A percentile compares a stretch with the other conserved stretches of the same genome.
phyloP scores from a whole-genome alignment of 2,113 vertebrate species.

The Isichthys henryi region DNA sequence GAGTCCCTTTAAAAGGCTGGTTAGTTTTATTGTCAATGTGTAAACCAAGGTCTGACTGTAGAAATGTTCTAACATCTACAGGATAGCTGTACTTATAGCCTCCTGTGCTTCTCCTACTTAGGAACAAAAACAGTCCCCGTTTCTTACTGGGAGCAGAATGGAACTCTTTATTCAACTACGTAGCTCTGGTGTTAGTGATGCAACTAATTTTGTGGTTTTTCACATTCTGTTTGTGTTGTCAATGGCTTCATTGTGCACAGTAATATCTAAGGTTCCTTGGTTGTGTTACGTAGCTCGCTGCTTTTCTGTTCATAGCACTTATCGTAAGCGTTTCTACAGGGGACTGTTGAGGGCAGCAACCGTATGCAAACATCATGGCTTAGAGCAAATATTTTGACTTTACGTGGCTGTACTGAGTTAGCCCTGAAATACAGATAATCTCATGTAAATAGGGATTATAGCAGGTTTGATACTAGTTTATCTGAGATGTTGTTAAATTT shows the following conservation, averaged over 20 bases:
- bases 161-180: not conserved
- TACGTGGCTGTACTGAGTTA: not conserved
- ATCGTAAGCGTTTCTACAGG: not conserved
- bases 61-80: not conserved
- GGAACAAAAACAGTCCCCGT: not conserved
- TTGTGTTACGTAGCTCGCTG: not conserved
- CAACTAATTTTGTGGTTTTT: not conserved
- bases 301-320: not conserved
- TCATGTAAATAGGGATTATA: not conserved
- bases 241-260: not conserved
- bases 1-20: not conserved
- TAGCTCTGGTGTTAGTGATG: not conserved
- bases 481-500: not conserved
- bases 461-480: not conserved
- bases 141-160: constrained; percentile 3
- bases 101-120: not conserved
- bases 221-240: not conserved
- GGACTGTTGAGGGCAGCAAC: not conserved
- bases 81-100: not conserved
- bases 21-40: not conserved
- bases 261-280: not conserved
- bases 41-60: not conserved
- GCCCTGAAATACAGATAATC: not conserved
- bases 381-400: not conserved
- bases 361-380: not conserved